phyloP scores from a whole-genome alignment of 2,113 vertebrate species.

The Sinocyclocheilus rhinocerous region DNA sequence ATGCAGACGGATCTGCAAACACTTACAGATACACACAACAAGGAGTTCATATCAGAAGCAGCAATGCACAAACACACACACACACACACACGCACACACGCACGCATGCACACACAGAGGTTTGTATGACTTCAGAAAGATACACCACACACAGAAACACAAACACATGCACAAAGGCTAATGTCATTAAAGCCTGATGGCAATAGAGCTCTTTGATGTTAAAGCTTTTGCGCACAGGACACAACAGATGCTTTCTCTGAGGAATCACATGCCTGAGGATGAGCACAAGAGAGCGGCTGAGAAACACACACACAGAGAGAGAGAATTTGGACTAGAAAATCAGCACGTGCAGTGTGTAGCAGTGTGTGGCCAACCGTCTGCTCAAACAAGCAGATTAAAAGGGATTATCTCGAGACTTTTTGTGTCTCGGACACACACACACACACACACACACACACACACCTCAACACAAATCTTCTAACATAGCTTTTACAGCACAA shows the following conservation, averaged over 20 bases:
- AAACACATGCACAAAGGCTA: slow-evolving; percentile 1
- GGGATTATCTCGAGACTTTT: slow-evolving; percentile 11
- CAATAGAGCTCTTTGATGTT: slow-evolving; percentile 50
- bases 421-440: not conserved
- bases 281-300: not conserved
- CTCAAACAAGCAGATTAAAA: slow-evolving; percentile 23
- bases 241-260: slow-evolving; percentile 25
- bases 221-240: slow-evolving; percentile 7
- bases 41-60: not conserved
- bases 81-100: not conserved
- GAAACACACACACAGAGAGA: not conserved
- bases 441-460: not conserved
- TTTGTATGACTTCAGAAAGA: not conserved
- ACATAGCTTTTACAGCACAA: too few species aligned
- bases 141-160: not conserved
- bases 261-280: slow-evolving; percentile 27
- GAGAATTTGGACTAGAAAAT: not conserved
- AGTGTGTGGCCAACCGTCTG: slow-evolving; percentile 4
- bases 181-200: slow-evolving; percentile 45
- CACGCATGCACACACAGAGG: not conserved
- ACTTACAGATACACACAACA: slow-evolving; percentile 1
- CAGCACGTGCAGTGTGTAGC: slow-evolving; percentile 5
- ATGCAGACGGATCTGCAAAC: slow-evolving; percentile 2
- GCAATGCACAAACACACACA: not conserved
- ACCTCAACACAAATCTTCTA: too few species aligned